Base-by-base conservation (phyloP, 2,113 vertebrate genomes). In the Dromaius novaehollandiae region DNA sequence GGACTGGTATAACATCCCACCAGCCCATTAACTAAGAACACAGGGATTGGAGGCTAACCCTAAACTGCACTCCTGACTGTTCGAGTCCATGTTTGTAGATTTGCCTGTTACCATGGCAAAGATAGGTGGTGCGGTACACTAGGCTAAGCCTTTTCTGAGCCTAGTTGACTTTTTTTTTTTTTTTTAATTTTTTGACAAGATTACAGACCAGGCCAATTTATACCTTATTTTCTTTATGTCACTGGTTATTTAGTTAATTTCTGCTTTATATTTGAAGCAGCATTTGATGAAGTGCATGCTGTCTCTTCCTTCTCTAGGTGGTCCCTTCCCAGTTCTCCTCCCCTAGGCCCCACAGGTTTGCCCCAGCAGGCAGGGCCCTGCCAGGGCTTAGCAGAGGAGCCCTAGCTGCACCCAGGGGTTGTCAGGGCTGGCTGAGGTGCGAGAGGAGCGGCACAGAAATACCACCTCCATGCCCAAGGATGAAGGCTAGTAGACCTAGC, bases 331-430 rank as follows among this genome's bases (percentile, higher is more conserved):
- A 46, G 44, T 32, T 21, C 20, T 71, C 68, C 14, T 4, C 10
- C 36, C 22, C 38, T 65, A 75, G 7, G 7, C 55, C 38, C 46
- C 25, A 56, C 4, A 0, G 0, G 18, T 21, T 79, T 66, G 51
- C 56, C 4, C 1, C 64, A 11, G 0, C 2, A 55, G n/a, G 56
- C 24, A 0, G 0, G 63, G 38, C 6, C 22, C 74, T 22, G 46
- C 28, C 16, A 21, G 42, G 20, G 15, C 32, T 40, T 11, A 42
- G n/a, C 58, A 53, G 53, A 55, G 53, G 53, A 26, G 53, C 53
- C 25, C 25, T 28, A 26, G 53, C 53, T 0, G 2, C 36, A 20
- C 0, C 0, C 8, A 11, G 13, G 26, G 21, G 32, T 10, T 14
- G 0, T 5, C 34, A 4, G 4, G 38, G 30, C 24, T 2, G 51